Evolutionary conservation across 2,888 invertebrate species (phyloP).

Genomic region (Megalurothrips usitatus): DNA sequence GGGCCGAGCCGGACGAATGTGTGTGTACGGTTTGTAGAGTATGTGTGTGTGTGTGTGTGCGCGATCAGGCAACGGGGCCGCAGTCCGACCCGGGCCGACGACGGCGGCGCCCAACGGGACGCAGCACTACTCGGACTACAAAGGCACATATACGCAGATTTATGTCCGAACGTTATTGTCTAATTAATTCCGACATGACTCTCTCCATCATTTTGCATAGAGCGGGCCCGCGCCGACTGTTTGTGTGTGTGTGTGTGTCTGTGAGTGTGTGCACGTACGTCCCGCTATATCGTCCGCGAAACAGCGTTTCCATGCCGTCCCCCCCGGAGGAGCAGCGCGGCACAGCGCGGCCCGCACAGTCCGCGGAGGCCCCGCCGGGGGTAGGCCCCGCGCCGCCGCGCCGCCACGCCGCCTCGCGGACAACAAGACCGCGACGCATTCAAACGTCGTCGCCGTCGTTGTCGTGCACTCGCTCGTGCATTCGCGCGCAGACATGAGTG

Average conservation of each 20-base stretch:
- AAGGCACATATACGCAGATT: background rate
- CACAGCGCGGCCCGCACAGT: background rate
- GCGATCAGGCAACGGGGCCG: no score
- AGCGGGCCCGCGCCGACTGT: background rate
- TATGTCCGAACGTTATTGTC: background rate
- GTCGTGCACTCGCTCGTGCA: no score
- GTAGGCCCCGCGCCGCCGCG: no score
- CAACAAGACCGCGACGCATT: no score
- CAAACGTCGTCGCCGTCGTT: no score
- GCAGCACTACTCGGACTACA: background rate
- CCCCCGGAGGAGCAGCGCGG: background rate
- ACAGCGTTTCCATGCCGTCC: background rate
- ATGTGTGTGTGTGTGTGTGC: no score
- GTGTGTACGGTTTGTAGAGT: no score
- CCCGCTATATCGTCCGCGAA: background rate
- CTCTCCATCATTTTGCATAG: slow-evolving; percentile 1
- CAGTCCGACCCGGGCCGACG: no score
- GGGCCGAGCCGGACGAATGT: no score
- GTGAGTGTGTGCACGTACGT: background rate
- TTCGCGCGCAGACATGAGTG: no score
- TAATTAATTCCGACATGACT: slow-evolving; percentile 5
- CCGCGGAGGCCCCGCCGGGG: no score
- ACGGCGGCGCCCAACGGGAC: background rate
- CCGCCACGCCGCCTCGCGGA: background rate
- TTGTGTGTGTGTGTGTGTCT: no score